Percentiles rank a stretch among this genome's conserved stretches.
These are phyloP conservation scores for Pachydiplax longipennis DNA, from an alignment of 2,888 invertebrate species.

Conservation along the genomic window DNA sequence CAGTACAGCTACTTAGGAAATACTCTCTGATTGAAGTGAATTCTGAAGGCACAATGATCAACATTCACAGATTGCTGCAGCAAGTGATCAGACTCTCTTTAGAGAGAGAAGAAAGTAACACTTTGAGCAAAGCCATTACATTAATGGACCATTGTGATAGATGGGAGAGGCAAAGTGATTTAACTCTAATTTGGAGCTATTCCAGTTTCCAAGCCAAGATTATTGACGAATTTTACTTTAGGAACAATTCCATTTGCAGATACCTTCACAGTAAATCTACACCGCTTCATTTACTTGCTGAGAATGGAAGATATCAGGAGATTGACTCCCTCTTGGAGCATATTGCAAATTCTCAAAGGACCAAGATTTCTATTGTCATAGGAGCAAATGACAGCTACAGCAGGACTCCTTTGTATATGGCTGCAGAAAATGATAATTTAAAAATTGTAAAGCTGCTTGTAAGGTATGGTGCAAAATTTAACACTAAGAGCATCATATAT, in stretches of 20 bases:
- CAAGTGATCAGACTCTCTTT: not conserved
- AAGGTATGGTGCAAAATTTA: not conserved
- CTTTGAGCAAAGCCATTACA: too few species aligned
- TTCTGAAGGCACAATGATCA: not conserved
- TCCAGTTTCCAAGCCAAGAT: not conserved
- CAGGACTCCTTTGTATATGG: not conserved
- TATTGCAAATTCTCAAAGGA: not conserved
- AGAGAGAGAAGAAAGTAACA: not conserved
- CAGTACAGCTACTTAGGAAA: not conserved
- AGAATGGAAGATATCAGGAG: not conserved
- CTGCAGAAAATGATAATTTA: not conserved
- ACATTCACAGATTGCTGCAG: constrained; percentile 15
- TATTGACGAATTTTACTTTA: not conserved
- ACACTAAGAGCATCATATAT: not conserved
- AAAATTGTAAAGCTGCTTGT: not conserved
- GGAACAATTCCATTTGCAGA: not conserved
- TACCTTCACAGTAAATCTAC: not conserved
- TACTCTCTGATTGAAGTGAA: not conserved
- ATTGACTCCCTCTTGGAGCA: not conserved
- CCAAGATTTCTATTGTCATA: not conserved
- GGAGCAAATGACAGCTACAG: not conserved
- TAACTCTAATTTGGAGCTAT: not conserved
- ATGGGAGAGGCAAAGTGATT: not conserved
- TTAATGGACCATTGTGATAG: not conserved
- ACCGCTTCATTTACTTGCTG: not conserved